A percentile compares a stretch with the other conserved stretches of the same genome.
These are phyloP conservation scores for Cydia fagiglandana DNA, from an alignment of 1,140 invertebrate genomes.

Conservation along the genomic window DNA sequence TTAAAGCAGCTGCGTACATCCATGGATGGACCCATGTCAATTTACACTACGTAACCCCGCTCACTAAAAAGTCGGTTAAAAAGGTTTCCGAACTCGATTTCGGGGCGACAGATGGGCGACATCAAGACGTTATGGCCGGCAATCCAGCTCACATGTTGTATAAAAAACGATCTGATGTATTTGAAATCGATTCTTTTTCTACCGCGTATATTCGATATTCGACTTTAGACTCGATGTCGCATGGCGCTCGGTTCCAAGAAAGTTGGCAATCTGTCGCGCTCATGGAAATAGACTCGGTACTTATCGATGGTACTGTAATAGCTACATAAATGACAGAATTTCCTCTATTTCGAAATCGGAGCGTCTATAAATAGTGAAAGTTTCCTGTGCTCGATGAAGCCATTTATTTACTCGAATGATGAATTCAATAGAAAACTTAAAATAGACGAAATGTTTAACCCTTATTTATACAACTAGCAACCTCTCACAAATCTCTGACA, in stretches of 20 bases:
- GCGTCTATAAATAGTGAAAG: background rate
- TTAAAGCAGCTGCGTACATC: background rate
- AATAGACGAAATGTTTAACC: background rate
- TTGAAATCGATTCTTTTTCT: slow-evolving; percentile 39
- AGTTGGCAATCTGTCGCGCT: slow-evolving; percentile 43
- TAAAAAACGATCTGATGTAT: slow-evolving; percentile 59
- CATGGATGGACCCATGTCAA: slow-evolving; percentile 35
- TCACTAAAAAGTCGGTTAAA: slow-evolving; percentile 59
- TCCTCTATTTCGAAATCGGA: slow-evolving; percentile 24
- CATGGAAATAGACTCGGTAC: slow-evolving; percentile 26
- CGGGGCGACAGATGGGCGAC: slow-evolving; percentile 63
- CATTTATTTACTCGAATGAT: slow-evolving; percentile 1
- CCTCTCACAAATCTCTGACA: no score
- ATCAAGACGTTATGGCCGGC: slow-evolving; percentile 71
- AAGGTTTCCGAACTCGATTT: slow-evolving; percentile 51
- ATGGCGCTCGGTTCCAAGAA: slow-evolving; percentile 39
- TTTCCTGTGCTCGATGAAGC: background rate
- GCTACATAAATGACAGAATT: slow-evolving; percentile 19
- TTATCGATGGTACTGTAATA: slow-evolving; percentile 23
- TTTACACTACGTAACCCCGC: slow-evolving; percentile 40
- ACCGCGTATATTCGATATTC: background rate
- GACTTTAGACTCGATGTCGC: slow-evolving; percentile 18
- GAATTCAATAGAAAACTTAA: background rate
- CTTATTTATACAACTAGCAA: background rate
- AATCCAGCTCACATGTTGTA: slow-evolving; percentile 62